Evolutionary conservation across 2,797 vertebrate genomes (phyloP).

Genomic region (Mormyrus proboscirostris): DNA sequence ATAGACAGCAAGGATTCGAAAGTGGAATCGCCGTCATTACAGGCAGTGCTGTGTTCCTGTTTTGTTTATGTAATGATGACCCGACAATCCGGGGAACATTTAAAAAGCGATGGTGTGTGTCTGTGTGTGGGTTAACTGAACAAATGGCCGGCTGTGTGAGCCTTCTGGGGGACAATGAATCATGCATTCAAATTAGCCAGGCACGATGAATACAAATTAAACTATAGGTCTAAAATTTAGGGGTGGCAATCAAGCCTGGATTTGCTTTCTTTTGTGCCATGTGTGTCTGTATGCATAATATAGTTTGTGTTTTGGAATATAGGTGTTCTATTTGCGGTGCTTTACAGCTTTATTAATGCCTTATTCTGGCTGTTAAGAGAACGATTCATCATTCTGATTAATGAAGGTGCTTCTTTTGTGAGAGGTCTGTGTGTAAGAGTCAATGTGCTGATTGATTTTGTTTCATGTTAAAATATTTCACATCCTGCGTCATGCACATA

Average conservation of each 20-base stretch:
- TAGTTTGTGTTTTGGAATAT: constrained; percentile 58
- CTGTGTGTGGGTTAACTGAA: constrained; percentile 26
- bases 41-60: constrained; percentile 44
- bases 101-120: constrained; percentile 10
- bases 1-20: constrained; percentile 61
- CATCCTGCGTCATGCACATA: neutral
- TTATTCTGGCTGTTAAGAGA: constrained; percentile 73
- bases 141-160: constrained; percentile 27
- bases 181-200: constrained; percentile 11
- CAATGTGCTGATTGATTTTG: constrained; percentile 66
- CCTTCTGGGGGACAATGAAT: constrained; percentile 24
- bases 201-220: constrained; percentile 11
- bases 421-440: constrained; percentile 64
- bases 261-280: constrained; percentile 12
- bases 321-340: constrained; percentile 71
- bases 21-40: constrained; percentile 49
- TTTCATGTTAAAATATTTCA: constrained; percentile 47
- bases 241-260: neutral
- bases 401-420: constrained; percentile 63
- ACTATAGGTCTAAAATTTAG: constrained; percentile 8
- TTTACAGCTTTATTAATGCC: constrained; percentile 72
- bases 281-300: constrained; percentile 31
- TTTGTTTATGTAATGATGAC: constrained; percentile 34
- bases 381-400: constrained; percentile 74
- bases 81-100: constrained; percentile 44